Conservation (phyloP, 2,888 invertebrate species). For the Linyphia triangularis region DNA sequence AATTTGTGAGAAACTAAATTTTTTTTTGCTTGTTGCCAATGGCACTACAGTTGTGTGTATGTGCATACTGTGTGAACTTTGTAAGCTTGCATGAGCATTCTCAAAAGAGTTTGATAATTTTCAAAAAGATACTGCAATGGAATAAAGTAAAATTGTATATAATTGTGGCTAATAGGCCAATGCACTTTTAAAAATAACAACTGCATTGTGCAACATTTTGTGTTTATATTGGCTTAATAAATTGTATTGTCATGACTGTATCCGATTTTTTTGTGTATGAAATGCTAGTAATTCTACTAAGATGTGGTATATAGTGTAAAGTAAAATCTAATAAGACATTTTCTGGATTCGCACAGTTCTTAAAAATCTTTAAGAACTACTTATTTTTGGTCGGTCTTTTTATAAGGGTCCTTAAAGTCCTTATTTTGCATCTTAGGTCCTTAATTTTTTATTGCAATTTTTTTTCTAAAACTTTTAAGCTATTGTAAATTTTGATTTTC, state of each 20-base stretch:
- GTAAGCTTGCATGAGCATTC: slow-evolving; percentile 41
- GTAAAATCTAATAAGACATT: too few species aligned
- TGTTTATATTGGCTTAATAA: slow-evolving; percentile 75
- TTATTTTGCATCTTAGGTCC: too few species aligned
- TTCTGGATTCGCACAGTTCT: too few species aligned
- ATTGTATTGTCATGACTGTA: slow-evolving; percentile 72
- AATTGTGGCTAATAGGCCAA: slow-evolving; percentile 66
- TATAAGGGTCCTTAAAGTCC: too few species aligned
- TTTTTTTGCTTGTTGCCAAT: slow-evolving; percentile 9
- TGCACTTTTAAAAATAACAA: slow-evolving; percentile 73
- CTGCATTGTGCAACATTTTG: slow-evolving; percentile 71
- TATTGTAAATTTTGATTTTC: too few species aligned
- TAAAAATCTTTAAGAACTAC: too few species aligned
- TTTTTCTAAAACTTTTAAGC: too few species aligned
- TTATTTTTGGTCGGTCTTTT: too few species aligned
- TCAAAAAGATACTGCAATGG: slow-evolving; percentile 41
- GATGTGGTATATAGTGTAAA: too few species aligned
- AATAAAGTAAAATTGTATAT: slow-evolving; percentile 70
- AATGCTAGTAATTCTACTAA: too few species aligned
- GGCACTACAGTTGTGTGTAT: slow-evolving; percentile 35
- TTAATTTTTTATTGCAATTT: too few species aligned
- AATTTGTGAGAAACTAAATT: slow-evolving; percentile 30
- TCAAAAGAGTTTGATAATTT: slow-evolving; percentile 51
- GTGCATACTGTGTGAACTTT: slow-evolving; percentile 22
- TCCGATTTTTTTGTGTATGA: neutral